Base-by-base conservation (phyloP, 2,888 invertebrate genomes). In the Andrena camellia region DNA sequence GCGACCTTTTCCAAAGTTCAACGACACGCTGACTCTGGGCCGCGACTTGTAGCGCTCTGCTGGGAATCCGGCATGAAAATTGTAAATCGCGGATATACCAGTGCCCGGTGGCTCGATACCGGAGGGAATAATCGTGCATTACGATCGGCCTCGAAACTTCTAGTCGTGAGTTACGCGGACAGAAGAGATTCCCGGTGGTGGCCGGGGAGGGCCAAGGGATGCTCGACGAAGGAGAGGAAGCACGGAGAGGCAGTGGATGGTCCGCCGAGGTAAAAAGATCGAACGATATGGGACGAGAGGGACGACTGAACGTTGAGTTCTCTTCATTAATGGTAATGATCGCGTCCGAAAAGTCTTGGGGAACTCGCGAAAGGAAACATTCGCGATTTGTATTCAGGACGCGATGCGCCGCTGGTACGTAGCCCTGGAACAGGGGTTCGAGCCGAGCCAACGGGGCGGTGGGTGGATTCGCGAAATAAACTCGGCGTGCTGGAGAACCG, bases 241-340 rank as follows among this genome's bases (percentile, higher is more conserved):
- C 57, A 10, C 26, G 13, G 33, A 42, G 6, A 13, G 4, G 13
- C 2, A 23, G 52, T 17, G 23, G 42, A 63, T 33, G 31, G 20
- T 42, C 13, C 42, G 42, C 42, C 4, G 42, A 42, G 4, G 42
- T 48, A 23, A 7, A 59, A 23, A 20, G 54, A 57, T 26, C 75
- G 62, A 63, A 13, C 7, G 64, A 42, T 23, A 23, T 42, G 29
- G 20, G 66, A n/a, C 48, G 68, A 67, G 74, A 50, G 13, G 23
- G 33, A 62, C 73, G 69, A 68, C 74, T 69, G 82, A 69, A 73
- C 86, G 79, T 69, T 76, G 72, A 82, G 74, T 86, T 91, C 90
- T 91, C 90, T 91, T 91, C 91, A 91, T 92, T 92, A 92, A 92
- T 92, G 91, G 88, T 92, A 92, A 93, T 92, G 91, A 92, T 92